Base-by-base conservation (phyloP, 92 coral and sea anemone species). In the Diadumene lineata region DNA sequence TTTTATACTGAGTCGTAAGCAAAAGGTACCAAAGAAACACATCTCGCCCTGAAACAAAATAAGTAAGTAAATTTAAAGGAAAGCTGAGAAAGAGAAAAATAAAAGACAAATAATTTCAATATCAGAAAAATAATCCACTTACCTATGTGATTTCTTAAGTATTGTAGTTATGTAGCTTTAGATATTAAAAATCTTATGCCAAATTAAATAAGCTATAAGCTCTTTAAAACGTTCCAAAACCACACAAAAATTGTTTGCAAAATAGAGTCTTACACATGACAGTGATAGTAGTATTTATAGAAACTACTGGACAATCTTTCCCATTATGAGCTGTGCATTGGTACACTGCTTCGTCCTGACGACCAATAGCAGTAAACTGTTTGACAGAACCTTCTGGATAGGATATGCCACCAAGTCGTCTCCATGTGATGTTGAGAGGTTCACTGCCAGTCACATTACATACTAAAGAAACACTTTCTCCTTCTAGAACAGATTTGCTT, bases 281-380 rank as follows among this genome's bases (percentile, higher is more conserved):
- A 16, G 1, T 51, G 31, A 82, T 62, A 43, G 29, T 21, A 22
- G 80, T 57, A 6, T 21, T 33, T 11, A 60, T 22, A 31, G 19
- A n/a, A 16, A 44, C 34, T 9, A 28, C 57, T 51, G 73, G 50
- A 31, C 78, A 61, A 31, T 76, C 81, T 33, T 75, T 19, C 18
- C 82, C 78, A 31, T 82, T 76, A 6, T 28, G 7, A 13, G 78
- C 87, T n/a, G 60, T 60, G 34, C 87, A 82, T 38, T 51, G 66
- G 63, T 82, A 82, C 11, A 1, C 48, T 21, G 67, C 78, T 48
- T 82, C 66, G 44, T 76, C 64, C 22, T 24, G 24, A 26, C 38
- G 66, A 62, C 22, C 27, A 21, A 74, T 62, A 16, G 43, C 1
- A 19, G 23, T 22, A 26, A 74, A 28, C 17, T n/a, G 38, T 21